Evolutionary conservation across 1,140 invertebrate genomes (phyloP), one percentile per base, ranked within the genome.

Genomic region (Samia ricini): DNA sequence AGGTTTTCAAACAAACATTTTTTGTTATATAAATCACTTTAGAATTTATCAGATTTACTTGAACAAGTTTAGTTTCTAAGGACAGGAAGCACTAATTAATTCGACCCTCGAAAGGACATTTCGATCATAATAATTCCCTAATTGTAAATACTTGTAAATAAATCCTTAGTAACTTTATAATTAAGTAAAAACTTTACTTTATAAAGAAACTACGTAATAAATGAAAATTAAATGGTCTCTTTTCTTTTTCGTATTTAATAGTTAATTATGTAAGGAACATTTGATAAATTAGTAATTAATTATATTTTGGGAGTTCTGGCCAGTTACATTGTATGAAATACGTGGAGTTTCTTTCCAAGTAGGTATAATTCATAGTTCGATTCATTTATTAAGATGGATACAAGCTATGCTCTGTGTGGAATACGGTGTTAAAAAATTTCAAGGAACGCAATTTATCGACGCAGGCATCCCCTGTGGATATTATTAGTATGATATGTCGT

Each of bases 151-250:
- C 33, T 36, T 42, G 33, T 42, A 42, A 42, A 57, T 57, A 21
- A 57, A 57, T 57, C 33, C 56, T 20, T 36, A 20, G 56, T 19
- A 57, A 57, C 56, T 22, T 57, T 36, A 20, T 36, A 57, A 57
- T 22, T 26, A 23, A 18, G 29, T 36, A 36, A 20, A 15, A 57
- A 57, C 56, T 36, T 57, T 42, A 21, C 56, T 57, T 57, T 57
- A 29, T 36, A 36, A 57, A 57, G 42, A 42, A 33, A 36, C 20
- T 24, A 55, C 18, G 24, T 23, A 55, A 55, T 55, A 10, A 55
- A 55, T 24, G 22, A n/a, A 55, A 42, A 42, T 42, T 42, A 42
- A 42, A 15, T 42, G 33, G 4, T 42, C 33, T 42, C 33, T 42
- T 42, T 42, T 42, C 33, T 42, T 42, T 15, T 42, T 42, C 26